Evolutionary conservation across 2,113 vertebrate species (phyloP), one percentile per base, ranked within the genome.

Genomic region (Sturnus vulgaris): DNA sequence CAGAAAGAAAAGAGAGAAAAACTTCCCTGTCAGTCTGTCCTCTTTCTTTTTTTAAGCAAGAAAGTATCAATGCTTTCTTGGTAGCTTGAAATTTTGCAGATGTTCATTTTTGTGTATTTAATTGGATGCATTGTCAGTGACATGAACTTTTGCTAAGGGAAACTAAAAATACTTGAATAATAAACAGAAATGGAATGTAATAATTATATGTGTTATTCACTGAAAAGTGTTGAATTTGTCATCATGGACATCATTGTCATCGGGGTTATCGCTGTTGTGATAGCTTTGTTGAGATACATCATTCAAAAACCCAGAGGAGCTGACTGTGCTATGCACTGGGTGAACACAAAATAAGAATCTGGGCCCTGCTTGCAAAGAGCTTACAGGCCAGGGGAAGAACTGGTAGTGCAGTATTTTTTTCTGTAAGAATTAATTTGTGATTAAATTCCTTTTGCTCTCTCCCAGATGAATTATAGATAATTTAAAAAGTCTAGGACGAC

Each of bases 131-230:
- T 89, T 89, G 73, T 71, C 53, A 89, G 50, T 76, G 94, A 84
- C 60, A 84, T 75, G 77, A 95, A 93, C 86, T 95, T 97, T 82
- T 95, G 73, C 57, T 76, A 91, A 56, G 53, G 49, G 37, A 93
- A 91, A 87, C 40, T 87, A 79, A 93, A 97, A 96, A 92, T 92
- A 71, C 44, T 92, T 71, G 57, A 92, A 91, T 71, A 96, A 95
- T 84, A 93, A 93, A 93, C 25, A 89, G 69, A 75, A 92, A 82
- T 64, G 6, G 49, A 86, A 52, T 68, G 47, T 59, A 93, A 79
- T 86, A 95, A 94, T 92, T 81, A 49, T 75, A 88, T 35, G n/a
- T 77, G 33, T 53, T 96, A 86, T 88, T 93, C 92, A 86, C 65
- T 88, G 82, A 37, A 88, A 94, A 92, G 47, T 86, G 49, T 56